These are phyloP conservation scores for Pachyuromys duprasi DNA, from an alignment of 2,797 vertebrate genomes.

Conservation along the genomic window DNA sequence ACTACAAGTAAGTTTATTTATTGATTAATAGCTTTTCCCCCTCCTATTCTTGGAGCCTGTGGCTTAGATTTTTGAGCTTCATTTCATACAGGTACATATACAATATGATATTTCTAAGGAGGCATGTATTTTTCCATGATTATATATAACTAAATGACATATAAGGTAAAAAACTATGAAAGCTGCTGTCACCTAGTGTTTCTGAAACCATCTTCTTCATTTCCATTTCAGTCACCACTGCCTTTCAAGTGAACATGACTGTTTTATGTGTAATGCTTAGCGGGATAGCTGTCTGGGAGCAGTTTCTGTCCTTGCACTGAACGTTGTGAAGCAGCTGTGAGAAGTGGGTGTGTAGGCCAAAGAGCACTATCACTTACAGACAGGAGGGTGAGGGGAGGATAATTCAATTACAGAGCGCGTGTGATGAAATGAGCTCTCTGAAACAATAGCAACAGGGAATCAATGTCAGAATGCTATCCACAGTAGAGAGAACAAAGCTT, in stretches of 20 bases:
- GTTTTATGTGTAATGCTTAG: constrained; percentile 71
- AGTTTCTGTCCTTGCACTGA: constrained; percentile 55
- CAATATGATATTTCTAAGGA: not conserved
- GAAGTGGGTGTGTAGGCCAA: constrained; percentile 65
- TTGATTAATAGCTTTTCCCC: not conserved
- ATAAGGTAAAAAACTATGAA: constrained; percentile 41
- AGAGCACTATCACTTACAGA: constrained; percentile 57
- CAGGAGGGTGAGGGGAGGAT: not conserved
- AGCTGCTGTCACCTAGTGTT: constrained; percentile 58
- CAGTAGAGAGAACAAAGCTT: constrained; percentile 63
- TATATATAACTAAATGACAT: constrained; percentile 18
- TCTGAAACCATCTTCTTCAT: constrained; percentile 50
- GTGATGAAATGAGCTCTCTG: constrained; percentile 56
- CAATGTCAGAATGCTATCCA: constrained; percentile 55
- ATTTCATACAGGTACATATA: not conserved
- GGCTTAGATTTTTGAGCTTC: constrained; percentile 48
- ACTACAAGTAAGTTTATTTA: not conserved
- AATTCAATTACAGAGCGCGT: constrained; percentile 67
- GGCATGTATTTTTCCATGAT: not conserved
- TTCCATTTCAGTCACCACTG: constrained; percentile 71
- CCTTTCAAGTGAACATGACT: constrained; percentile 77
- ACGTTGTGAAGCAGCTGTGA: constrained; percentile 48
- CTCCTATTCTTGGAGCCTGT: not conserved
- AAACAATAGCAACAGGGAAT: constrained; percentile 61
- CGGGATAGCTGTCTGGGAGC: constrained; percentile 58